Conservation (phyloP, 30 jellyfish, hydroid and myxozoan species). For the Aurelia sp. region DNA sequence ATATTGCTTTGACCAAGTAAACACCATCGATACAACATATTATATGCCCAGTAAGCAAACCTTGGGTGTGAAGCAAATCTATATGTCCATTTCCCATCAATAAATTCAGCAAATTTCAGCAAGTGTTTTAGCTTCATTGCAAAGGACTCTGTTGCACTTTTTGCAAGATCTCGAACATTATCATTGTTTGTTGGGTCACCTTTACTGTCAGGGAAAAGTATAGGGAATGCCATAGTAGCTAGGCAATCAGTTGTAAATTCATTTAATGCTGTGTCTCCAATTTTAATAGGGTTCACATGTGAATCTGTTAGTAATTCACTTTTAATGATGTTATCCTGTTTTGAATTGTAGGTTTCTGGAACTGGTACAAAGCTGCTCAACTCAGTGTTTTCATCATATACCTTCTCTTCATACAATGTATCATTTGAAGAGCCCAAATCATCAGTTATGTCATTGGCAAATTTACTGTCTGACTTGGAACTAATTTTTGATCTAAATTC, state of each 20-base stretch:
- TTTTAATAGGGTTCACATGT: not conserved
- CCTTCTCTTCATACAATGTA: not conserved
- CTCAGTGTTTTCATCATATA: not conserved
- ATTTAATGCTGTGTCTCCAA: conserved; percentile 5
- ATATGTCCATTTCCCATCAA: conserved; percentile 10
- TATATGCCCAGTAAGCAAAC: conserved; percentile 15
- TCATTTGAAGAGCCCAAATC: not conserved
- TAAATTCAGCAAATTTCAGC: conserved; percentile 8
- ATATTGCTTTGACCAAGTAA: conserved; percentile 4
- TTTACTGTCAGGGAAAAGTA: conserved; percentile 35
- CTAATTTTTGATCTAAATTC: not conserved
- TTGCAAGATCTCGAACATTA: conserved; percentile 14
- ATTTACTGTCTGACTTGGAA: not conserved
- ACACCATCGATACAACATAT: not conserved
- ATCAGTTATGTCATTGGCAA: not conserved
- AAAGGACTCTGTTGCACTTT: conserved; percentile 16
- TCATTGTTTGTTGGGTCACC: too few species aligned
- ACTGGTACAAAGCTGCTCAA: not conserved
- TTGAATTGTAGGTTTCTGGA: not conserved
- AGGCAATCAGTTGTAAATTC: conserved; percentile 20
- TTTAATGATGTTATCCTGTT: not conserved
- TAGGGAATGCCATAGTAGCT: conserved; percentile 65
- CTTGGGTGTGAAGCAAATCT: conserved; percentile 34
- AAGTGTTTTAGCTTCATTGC: not conserved
- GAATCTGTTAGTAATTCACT: not conserved